Conservation (phyloP, 2,888 invertebrate genomes). For the Cryptocephalus moraei region DNA sequence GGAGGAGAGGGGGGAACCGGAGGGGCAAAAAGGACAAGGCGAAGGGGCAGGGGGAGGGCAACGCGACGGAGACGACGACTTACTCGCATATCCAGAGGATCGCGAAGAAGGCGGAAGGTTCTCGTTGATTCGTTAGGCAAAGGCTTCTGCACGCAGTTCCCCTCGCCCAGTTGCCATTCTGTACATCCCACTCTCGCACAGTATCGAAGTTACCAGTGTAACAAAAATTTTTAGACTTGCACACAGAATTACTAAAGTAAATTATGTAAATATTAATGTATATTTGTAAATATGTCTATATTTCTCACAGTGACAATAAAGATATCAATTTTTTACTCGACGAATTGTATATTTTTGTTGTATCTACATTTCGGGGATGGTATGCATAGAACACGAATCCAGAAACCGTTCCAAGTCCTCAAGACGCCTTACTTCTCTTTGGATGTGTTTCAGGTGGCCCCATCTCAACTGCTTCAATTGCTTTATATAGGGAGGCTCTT, state of each 20-base stretch:
- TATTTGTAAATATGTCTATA: too few species aligned
- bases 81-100: slow-evolving; percentile 10
- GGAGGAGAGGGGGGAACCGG: not conserved
- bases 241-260: too few species aligned
- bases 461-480: slow-evolving; percentile 38
- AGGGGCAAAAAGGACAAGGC: not conserved
- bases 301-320: too few species aligned
- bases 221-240: too few species aligned
- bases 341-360: too few species aligned
- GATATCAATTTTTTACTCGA: too few species aligned
- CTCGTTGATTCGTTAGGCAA: not conserved
- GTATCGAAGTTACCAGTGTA: too few species aligned
- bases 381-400: slow-evolving; percentile 28
- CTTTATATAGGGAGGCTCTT: slow-evolving; percentile 29
- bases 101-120: not conserved
- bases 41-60: not conserved
- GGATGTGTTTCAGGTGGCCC: slow-evolving; percentile 40
- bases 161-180: too few species aligned
- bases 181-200: too few species aligned
- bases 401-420: slow-evolving; percentile 38
- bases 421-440: slow-evolving; percentile 36
- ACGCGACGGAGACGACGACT: not conserved
- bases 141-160: too few species aligned
- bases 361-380: slow-evolving; percentile 12
- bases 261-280: too few species aligned